phyloP scores from a whole-genome alignment of 2,888 invertebrate species.

The Idaea dimidiata region DNA sequence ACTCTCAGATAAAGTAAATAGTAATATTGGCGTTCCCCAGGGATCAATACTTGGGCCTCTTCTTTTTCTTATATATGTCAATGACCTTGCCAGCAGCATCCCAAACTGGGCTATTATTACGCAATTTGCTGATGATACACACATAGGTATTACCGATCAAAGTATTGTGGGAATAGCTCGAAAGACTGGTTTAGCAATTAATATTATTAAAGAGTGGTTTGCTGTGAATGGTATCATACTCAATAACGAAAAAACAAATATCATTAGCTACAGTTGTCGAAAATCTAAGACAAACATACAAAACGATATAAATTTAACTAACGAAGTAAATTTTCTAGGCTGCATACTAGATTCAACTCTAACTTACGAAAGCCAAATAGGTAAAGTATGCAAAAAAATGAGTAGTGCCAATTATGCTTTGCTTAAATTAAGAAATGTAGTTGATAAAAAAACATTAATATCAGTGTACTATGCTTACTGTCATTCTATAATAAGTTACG shows the following conservation, averaged over 20 bases:
- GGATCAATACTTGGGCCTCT: neutral
- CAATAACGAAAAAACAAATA: neutral
- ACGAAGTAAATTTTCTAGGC: neutral
- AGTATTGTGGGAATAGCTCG: neutral
- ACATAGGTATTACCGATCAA: neutral
- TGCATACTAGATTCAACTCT: neutral
- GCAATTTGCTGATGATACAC: neutral
- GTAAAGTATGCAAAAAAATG: constrained; percentile 2
- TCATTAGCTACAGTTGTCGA: neutral
- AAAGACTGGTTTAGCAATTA: neutral
- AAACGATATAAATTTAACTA: neutral
- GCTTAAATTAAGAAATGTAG: neutral
- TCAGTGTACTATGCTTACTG: constrained; percentile 6
- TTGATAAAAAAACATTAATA: constrained; percentile 4
- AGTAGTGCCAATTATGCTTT: constrained; percentile 2
- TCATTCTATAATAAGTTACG: constrained; percentile 4
- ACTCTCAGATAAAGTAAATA: neutral
- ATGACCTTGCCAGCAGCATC: neutral
- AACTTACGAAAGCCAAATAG: constrained; percentile 3
- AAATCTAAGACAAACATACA: neutral
- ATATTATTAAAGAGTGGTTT: neutral
- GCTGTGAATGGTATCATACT: neutral
- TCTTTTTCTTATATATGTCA: neutral
- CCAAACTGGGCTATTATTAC: neutral
- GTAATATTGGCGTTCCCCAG: neutral